A percentile compares a stretch with the other conserved stretches of the same genome.
phyloP scores from a whole-genome alignment of 2,113 vertebrate species.

The Triplophysa tibetana region DNA sequence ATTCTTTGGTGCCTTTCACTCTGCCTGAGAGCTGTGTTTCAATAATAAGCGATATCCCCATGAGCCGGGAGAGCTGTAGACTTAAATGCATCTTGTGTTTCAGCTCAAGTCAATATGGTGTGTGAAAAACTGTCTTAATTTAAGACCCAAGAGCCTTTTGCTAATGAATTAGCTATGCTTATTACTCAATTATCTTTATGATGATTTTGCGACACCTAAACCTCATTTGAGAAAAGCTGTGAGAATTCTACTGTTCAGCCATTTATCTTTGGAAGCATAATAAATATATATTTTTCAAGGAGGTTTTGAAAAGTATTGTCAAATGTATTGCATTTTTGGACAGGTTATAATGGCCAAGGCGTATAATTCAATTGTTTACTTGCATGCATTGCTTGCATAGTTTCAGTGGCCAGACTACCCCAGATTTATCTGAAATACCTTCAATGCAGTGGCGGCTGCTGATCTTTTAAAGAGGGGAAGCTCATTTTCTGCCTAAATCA shows the following conservation, averaged over 20 bases:
- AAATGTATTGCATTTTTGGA: too few relatives aligned
- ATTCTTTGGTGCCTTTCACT: slow-evolving; percentile 8
- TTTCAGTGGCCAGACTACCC: too few relatives aligned
- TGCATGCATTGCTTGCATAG: too few relatives aligned
- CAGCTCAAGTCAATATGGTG: slow-evolving; percentile 51
- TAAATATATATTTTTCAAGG: too few relatives aligned
- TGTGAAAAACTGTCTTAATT: slow-evolving; percentile 71
- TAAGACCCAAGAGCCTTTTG: slow-evolving; percentile 63
- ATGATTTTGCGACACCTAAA: slow-evolving; percentile 54
- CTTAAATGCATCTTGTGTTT: slow-evolving; percentile 64
- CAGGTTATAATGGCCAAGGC: too few relatives aligned
- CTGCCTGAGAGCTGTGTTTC: slow-evolving; percentile 31
- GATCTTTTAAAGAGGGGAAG: too few relatives aligned
- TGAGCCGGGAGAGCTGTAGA: slow-evolving; percentile 39
- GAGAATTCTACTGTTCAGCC: slow-evolving; percentile 45
- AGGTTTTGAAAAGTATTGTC: too few relatives aligned
- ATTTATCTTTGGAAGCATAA: too few relatives aligned
- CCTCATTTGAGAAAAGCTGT: slow-evolving; percentile 56
- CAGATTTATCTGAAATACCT: too few relatives aligned
- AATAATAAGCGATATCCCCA: slow-evolving; percentile 52
- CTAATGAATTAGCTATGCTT: slow-evolving; percentile 64
- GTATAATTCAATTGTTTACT: too few relatives aligned
- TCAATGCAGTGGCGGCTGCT: too few relatives aligned
- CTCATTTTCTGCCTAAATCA: too few relatives aligned
- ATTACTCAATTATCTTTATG: slow-evolving; percentile 71